Conservation (phyloP, 1,140 invertebrate genomes). For the Lethrus apterus region DNA sequence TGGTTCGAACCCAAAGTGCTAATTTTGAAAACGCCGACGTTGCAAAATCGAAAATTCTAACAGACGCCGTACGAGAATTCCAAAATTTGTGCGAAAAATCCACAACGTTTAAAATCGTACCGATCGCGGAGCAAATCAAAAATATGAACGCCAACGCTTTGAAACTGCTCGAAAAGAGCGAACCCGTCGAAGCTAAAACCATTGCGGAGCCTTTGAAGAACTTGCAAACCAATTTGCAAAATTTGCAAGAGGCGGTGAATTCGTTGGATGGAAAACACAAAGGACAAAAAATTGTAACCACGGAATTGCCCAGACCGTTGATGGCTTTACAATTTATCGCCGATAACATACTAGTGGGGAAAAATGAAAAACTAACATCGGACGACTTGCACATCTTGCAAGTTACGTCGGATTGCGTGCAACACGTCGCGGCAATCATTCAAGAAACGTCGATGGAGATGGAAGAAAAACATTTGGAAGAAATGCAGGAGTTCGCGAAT, state of each 20-base stretch:
- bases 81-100: not conserved
- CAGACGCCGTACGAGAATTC: not conserved
- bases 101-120: not conserved
- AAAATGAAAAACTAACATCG: conserved; percentile 29
- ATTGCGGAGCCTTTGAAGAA: conserved; percentile 16
- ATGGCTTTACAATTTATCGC: conserved; percentile 33
- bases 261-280: conserved; percentile 21
- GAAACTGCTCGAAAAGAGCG: conserved; percentile 16
- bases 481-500: conserved; percentile 23
- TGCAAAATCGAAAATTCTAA: not conserved
- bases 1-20: not conserved
- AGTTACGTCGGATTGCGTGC: conserved; percentile 21
- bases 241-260: conserved; percentile 29
- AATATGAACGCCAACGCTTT: conserved; percentile 16
- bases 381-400: conserved; percentile 31
- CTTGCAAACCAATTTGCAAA: conserved; percentile 39
- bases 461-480: conserved; percentile 8
- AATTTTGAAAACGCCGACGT: conserved; percentile 1
- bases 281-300: conserved; percentile 24
- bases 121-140: not conserved
- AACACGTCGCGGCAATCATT: conserved; percentile 21
- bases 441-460: conserved; percentile 23
- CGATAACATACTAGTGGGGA: conserved; percentile 31
- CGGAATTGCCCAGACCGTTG: conserved; percentile 34
- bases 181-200: not conserved